phyloP scores from a whole-genome alignment of 53 echinoderm and acorn worm species.

The Luidia sarsii region DNA sequence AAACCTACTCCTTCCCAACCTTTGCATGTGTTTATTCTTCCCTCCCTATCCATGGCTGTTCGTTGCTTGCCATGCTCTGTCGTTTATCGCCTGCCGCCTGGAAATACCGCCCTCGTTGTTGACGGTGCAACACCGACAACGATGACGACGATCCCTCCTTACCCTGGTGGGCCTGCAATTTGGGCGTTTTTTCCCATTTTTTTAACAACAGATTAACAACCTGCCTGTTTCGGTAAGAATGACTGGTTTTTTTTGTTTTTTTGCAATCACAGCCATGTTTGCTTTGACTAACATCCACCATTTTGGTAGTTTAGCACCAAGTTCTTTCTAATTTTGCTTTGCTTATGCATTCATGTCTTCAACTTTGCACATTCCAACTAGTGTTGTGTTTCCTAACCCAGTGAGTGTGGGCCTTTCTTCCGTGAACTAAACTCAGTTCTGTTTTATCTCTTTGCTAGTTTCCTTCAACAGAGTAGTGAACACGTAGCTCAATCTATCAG shows the following conservation, averaged over 20 bases:
- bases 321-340: neutral
- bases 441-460: no score
- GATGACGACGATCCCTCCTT: slow-evolving; percentile 1
- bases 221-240: slow-evolving; percentile 72
- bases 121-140: slow-evolving; percentile 19
- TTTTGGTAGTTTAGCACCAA: neutral
- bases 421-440: no score
- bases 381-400: no score
- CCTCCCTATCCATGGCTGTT: slow-evolving; percentile 11
- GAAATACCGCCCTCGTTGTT: slow-evolving; percentile 37
- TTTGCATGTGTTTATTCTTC: neutral
- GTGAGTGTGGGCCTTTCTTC: no score
- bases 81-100: slow-evolving; percentile 8
- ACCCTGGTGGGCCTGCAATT: neutral
- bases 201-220: slow-evolving; percentile 64
- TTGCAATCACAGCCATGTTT: neutral
- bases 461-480: no score
- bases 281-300: no score
- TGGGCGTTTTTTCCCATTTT: no score
- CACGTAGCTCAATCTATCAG: no score
- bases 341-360: no score
- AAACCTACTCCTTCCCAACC: neutral
- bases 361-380: no score
- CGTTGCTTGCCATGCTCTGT: slow-evolving; percentile 47
- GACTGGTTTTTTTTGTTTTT: neutral